Evolutionary conservation across 1,140 invertebrate species (phyloP).

Genomic region (Neotoxoptera formosana): DNA sequence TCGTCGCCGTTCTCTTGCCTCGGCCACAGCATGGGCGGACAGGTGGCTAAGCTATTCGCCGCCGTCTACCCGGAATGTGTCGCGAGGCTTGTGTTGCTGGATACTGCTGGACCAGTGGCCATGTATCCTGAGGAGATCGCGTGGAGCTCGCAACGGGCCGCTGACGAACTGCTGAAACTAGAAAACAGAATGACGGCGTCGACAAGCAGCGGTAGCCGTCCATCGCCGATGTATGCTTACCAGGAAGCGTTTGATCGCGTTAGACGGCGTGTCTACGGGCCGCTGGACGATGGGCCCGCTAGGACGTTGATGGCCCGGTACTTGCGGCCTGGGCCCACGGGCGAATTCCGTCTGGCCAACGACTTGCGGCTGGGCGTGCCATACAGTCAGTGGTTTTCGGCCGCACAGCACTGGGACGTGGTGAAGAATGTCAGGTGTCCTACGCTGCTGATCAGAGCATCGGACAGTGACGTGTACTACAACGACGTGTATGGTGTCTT

Average conservation of each 20-base stretch:
- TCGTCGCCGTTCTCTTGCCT: slow-evolving; percentile 71
- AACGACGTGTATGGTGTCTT: slow-evolving; percentile 39
- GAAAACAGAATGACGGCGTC: slow-evolving; percentile 59
- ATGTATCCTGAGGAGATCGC: slow-evolving; percentile 47
- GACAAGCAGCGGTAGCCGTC: slow-evolving; percentile 35
- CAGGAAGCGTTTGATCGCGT: slow-evolving; percentile 72
- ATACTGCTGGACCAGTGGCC: slow-evolving; percentile 63
- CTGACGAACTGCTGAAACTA: slow-evolving; percentile 60
- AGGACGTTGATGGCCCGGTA: slow-evolving; percentile 76
- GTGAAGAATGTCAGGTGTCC: slow-evolving; percentile 60
- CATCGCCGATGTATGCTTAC: slow-evolving; percentile 64
- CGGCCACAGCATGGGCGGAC: slow-evolving; percentile 83
- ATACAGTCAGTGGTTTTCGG: slow-evolving; percentile 58
- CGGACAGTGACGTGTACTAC: slow-evolving; percentile 51
- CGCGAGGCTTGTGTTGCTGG: slow-evolving; percentile 74
- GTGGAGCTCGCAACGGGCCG: slow-evolving; percentile 60
- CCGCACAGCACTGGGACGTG: slow-evolving; percentile 59
- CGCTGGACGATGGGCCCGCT: slow-evolving; percentile 70
- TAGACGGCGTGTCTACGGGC: slow-evolving; percentile 69
- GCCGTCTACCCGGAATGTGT: slow-evolving; percentile 78
- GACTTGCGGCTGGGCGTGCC: slow-evolving; percentile 63
- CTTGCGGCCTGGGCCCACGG: slow-evolving; percentile 65
- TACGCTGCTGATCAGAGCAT: slow-evolving; percentile 62
- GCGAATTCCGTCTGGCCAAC: slow-evolving; percentile 63
- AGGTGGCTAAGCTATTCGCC: slow-evolving; percentile 79